phyloP scores from a whole-genome alignment of 1,140 invertebrate genomes.

The Zaprionus tsacasi region DNA sequence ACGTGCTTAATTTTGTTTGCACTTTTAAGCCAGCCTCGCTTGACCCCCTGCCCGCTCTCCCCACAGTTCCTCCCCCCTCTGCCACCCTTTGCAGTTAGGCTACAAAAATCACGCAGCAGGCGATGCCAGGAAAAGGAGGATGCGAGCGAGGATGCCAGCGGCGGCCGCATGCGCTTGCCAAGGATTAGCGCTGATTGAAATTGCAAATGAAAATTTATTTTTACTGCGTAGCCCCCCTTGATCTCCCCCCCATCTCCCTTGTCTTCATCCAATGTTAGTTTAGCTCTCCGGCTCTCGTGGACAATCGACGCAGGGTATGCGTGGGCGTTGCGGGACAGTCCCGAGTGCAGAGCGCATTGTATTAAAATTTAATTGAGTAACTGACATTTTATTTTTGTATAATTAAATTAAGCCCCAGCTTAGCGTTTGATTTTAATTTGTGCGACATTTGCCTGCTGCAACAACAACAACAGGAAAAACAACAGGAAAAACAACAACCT shows the following conservation, averaged over 20 bases:
- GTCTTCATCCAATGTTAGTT: conserved; percentile 65
- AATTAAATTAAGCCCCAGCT: conserved; percentile 80
- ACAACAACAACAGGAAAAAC: not conserved
- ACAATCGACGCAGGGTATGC: not conserved
- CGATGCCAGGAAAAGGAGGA: conserved; percentile 12
- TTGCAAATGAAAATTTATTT: conserved; percentile 84
- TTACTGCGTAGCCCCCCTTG: conserved; percentile 56
- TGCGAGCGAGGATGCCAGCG: conserved; percentile 28
- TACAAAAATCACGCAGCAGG: conserved; percentile 77
- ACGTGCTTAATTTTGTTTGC: conserved; percentile 83
- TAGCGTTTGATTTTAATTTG: conserved; percentile 84
- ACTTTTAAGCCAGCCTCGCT: conserved; percentile 71
- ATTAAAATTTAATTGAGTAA: conserved; percentile 84
- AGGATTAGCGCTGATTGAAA: conserved; percentile 84
- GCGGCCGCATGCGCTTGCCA: conserved; percentile 76
- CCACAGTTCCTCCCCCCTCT: not conserved
- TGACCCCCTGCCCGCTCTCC: not conserved
- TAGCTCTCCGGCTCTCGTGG: conserved; percentile 58
- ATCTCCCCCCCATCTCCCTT: conserved; percentile 1
- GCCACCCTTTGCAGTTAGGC: conserved; percentile 67
- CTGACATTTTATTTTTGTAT: conserved; percentile 83
- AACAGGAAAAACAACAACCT: not conserved
- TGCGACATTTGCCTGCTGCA: conserved; percentile 72
- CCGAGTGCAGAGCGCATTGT: conserved; percentile 42
- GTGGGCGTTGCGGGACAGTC: not conserved